Base-by-base conservation (phyloP, 1,140 invertebrate species). In the Trichoplusia ni region DNA sequence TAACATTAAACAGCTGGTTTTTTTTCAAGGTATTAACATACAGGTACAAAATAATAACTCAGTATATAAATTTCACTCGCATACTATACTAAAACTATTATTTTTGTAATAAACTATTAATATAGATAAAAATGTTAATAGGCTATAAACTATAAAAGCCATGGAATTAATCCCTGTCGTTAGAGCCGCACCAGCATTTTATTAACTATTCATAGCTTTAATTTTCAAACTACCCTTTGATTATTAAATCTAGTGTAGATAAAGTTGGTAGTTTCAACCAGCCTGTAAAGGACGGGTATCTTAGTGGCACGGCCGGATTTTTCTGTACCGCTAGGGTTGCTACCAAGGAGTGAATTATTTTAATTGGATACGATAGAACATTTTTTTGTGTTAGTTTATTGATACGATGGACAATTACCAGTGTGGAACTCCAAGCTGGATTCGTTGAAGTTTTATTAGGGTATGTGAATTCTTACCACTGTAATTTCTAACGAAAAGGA, bases 271-370 rank as follows among this genome's bases (percentile, higher is more conserved):
- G 21, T 35, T 40, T 38, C 23, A 31, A 27, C 38, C 38, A 33
- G 33, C 33, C 35, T 29, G 37, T 13, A 4, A 14, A 31, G 56
- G 11, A 38, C 23, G 27, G 35, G 68, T 71, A 67, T 53, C 44
- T 31, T 31, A 64, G 64, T 71, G 42, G 66, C 46, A 40, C 53
- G 37, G 51, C 59, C 42, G 51, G 58, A 67, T 62, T 67, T 68
- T 68, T 63, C 54, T 49, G 61, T 62, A 47, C 23, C 4, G 3
- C n/a, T 59, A 68, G 66, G 66, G 66, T 40, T 68, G 67, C 9
- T 46, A 23, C 18, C 18, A 19, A 9, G 21, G 2, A 35, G 4
- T 35, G 11, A 35, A 35, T n/a, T n/a, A n/a, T n/a, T n/a, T n/a
- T n/a, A n/a, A n/a, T n/a, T 5, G 11, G 4, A 35, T 8, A 27